phyloP scores from a whole-genome alignment of 2,113 vertebrate species.

The Ceyx cyanopectus region DNA sequence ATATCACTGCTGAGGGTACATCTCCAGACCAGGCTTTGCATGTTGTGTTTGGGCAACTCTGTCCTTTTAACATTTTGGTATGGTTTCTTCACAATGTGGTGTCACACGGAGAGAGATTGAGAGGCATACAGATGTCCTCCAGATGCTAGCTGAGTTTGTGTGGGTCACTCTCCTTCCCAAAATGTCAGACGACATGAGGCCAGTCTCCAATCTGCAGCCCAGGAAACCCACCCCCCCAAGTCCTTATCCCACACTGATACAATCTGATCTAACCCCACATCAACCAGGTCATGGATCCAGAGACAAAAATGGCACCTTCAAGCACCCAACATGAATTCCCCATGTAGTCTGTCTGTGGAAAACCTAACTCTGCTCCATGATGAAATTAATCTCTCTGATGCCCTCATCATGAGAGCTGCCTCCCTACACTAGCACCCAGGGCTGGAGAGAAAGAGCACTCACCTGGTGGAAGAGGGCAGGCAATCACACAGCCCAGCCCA shows the following conservation, averaged over 20 bases:
- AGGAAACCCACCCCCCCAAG: background rate
- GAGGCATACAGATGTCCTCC: background rate
- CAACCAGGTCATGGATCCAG: background rate
- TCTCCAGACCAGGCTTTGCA: background rate
- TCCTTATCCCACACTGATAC: background rate
- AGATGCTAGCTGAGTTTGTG: background rate
- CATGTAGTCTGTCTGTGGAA: background rate
- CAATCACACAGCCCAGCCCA: background rate
- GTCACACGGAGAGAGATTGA: background rate
- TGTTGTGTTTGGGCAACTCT: constrained; percentile 9
- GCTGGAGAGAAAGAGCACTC: background rate
- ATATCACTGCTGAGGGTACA: background rate
- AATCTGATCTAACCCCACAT: background rate
- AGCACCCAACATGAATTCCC: background rate
- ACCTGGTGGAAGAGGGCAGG: background rate
- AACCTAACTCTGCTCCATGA: background rate
- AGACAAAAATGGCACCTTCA: background rate
- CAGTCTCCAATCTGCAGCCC: background rate
- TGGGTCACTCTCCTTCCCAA: background rate
- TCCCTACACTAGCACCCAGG: background rate
- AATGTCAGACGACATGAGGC: fast-evolving
- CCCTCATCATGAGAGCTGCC: background rate
- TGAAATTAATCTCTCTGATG: background rate
- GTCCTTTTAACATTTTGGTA: background rate
- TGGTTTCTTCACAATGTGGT: fast-evolving